These are phyloP conservation scores for Myiagra hebetior DNA, from an alignment of 2,113 vertebrate species.

Conservation along the genomic window DNA sequence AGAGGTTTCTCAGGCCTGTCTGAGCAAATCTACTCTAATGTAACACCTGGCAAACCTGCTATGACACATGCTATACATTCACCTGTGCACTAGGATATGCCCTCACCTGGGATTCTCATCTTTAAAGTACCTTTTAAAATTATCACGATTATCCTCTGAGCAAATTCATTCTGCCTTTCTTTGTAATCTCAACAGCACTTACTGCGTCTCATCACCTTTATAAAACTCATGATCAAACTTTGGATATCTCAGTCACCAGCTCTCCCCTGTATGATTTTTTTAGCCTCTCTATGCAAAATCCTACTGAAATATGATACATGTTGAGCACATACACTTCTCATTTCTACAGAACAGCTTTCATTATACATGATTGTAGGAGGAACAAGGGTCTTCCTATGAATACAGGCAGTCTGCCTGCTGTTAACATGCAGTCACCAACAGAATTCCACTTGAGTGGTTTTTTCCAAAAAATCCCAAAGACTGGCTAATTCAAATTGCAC, in stretches of 20 bases:
- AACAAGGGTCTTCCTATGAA: not conserved
- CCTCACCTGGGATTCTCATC: not conserved
- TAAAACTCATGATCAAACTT: not conserved
- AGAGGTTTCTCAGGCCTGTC: not conserved
- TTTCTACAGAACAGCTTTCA: not conserved
- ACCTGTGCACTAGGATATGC: not conserved
- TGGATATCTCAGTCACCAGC: not conserved
- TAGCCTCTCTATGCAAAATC: not conserved
- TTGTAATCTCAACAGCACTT: not conserved
- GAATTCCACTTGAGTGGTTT: not conserved
- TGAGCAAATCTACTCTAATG: not conserved
- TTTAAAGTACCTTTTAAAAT: not conserved
- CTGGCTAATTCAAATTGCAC: not conserved
- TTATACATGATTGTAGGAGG: not conserved
- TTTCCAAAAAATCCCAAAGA: not conserved
- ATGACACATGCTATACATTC: not conserved
- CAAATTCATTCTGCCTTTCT: not conserved
- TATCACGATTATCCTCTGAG: not conserved
- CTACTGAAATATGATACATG: not conserved
- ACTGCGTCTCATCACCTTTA: not conserved
- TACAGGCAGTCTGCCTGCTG: not conserved
- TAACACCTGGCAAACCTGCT: not conserved
- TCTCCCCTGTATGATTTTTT: not conserved
- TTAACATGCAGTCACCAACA: not conserved
- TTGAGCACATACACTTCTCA: not conserved